Percentiles rank a stretch among this genome's conserved stretches.
Conservation (phyloP, 2,888 invertebrate species). For the Coelinius sp. region DNA sequence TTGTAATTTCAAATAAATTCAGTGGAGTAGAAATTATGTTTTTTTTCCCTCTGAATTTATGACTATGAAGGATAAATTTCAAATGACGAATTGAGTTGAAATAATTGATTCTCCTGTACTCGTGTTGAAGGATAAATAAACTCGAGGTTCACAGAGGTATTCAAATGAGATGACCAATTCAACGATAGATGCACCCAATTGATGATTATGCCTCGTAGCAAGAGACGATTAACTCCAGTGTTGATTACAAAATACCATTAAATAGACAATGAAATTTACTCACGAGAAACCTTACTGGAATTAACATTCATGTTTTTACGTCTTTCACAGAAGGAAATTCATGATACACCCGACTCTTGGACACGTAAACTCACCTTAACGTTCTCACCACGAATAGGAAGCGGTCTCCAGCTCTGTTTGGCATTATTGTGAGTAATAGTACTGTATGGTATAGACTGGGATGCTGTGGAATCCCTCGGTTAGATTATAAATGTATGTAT, state of each 20-base stretch:
- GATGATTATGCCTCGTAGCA: background rate
- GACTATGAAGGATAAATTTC: background rate
- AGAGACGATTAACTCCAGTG: background rate
- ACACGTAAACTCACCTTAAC: constrained; percentile 44
- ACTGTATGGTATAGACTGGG: background rate
- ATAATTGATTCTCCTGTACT: background rate
- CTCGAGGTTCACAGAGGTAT: too few species aligned
- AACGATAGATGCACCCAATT: background rate
- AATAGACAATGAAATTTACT: background rate
- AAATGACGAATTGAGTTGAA: background rate
- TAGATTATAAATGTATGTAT: constrained; percentile 15
- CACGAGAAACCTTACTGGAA: background rate
- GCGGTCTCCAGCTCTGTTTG: constrained; percentile 16
- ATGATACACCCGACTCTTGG: constrained; percentile 15
- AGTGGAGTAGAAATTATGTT: background rate
- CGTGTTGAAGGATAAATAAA: background rate
- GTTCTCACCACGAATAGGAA: constrained; percentile 39
- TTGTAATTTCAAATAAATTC: background rate
- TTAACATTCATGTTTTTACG: constrained; percentile 34
- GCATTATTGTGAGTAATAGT: constrained; percentile 20
- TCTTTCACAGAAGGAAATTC: constrained; percentile 10
- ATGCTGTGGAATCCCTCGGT: background rate
- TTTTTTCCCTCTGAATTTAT: background rate
- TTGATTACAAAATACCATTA: background rate
- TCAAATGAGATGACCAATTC: too few species aligned